A percentile compares a stretch with the other conserved stretches of the same genome.
These are phyloP conservation scores for Ciconia maguari DNA, from an alignment of 2,113 vertebrate species.

Conservation along the genomic window DNA sequence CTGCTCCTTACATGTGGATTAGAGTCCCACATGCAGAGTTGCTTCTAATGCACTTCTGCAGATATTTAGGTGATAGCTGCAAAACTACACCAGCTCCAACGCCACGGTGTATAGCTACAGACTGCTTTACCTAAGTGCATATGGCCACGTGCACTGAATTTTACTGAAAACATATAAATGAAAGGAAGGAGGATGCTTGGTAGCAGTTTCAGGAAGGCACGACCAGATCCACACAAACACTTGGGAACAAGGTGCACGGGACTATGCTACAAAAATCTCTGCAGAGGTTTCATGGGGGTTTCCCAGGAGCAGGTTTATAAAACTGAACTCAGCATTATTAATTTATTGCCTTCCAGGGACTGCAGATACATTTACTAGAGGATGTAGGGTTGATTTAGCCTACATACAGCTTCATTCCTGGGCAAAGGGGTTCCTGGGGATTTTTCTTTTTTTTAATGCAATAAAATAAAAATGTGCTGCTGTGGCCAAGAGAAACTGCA, in stretches of 20 bases:
- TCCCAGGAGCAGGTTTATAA: conserved; percentile 42
- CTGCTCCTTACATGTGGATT: background rate
- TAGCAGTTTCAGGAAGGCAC: conserved; percentile 43
- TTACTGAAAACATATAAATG: conserved; percentile 19
- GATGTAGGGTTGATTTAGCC: background rate
- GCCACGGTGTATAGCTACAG: background rate
- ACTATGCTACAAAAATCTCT: conserved; percentile 47
- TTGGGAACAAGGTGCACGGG: background rate
- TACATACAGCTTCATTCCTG: background rate
- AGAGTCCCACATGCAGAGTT: background rate
- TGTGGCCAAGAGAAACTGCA: background rate
- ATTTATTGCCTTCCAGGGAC: conserved; percentile 3
- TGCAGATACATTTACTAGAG: background rate
- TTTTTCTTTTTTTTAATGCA: background rate
- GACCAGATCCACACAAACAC: conserved; percentile 32
- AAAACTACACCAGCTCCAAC: background rate
- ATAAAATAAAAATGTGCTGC: background rate
- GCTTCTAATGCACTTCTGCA: background rate
- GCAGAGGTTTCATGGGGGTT: conserved; percentile 40
- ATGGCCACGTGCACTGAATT: background rate
- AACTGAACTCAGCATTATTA: conserved; percentile 12
- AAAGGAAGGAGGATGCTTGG: background rate
- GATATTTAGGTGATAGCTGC: background rate
- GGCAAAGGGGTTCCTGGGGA: background rate
- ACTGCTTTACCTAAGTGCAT: background rate